Conservation (phyloP, 2,797 vertebrate genomes). For the Pangasius mekongensis region DNA sequence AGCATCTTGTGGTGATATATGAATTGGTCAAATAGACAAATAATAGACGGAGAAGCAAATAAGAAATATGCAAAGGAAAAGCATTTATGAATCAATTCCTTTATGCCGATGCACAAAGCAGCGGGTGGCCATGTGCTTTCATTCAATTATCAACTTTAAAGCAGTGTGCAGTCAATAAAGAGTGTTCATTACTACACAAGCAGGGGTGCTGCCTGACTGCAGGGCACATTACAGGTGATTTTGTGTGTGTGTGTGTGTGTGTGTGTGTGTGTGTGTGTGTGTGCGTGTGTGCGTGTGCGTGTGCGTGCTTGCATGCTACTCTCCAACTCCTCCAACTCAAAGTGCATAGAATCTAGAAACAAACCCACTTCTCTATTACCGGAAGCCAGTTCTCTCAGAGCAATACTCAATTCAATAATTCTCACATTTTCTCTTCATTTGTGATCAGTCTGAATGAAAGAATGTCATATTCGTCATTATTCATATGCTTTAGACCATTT, state of each 20-base stretch:
- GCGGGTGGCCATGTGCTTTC: conserved; percentile 69
- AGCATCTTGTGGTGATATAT: neutral
- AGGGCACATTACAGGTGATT: conserved; percentile 63
- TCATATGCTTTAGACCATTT: neutral
- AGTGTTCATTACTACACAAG: conserved; percentile 77
- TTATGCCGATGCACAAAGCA: conserved; percentile 63
- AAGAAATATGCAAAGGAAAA: conserved; percentile 63
- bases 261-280: neutral
- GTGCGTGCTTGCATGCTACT: neutral
- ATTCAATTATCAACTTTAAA: conserved; percentile 77
- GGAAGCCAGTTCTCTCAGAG: neutral
- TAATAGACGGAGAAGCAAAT: conserved; percentile 39
- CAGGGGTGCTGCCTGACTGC: conserved; percentile 68
- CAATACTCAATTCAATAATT: neutral
- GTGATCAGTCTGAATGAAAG: conserved; percentile 17
- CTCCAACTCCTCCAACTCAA: neutral
- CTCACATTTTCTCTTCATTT: conserved; percentile 1
- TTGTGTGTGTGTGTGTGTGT: conserved; percentile 53
- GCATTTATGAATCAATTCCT: conserved; percentile 72
- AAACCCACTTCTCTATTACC: neutral
- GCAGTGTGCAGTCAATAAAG: conserved; percentile 78
- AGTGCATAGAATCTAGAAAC: neutral
- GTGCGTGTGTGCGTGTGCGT: conserved; percentile 4
- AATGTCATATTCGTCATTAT: conserved; percentile 17
- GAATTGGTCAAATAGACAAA: neutral